Percentiles rank a stretch among this genome's conserved stretches.
Conservation (phyloP, 2,797 vertebrate genomes). For the Syncerus caffer region DNA sequence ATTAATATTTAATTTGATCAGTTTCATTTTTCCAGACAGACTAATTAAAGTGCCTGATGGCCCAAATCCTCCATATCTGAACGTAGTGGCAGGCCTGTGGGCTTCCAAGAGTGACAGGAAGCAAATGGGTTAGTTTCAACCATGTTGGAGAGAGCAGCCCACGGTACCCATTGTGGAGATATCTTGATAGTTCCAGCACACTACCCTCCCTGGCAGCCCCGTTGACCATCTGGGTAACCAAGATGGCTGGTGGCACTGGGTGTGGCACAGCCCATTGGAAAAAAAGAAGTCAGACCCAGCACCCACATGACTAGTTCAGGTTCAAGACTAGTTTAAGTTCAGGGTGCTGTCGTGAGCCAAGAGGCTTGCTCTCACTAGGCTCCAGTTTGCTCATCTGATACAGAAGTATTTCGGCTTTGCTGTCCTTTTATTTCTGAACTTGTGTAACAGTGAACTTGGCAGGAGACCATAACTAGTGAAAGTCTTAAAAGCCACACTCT, state of each 20-base stretch:
- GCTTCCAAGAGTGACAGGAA: slow-evolving; percentile 70
- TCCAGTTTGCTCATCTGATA: background rate
- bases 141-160: background rate
- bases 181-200: background rate
- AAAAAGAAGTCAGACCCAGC: background rate
- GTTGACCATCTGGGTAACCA: background rate
- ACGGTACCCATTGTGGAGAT: background rate
- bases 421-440: background rate
- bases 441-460: background rate
- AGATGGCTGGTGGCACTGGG: background rate
- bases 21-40: slow-evolving; percentile 82
- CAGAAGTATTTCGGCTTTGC: background rate
- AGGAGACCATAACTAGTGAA: background rate
- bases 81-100: slow-evolving; percentile 51
- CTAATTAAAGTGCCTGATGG: slow-evolving; percentile 81
- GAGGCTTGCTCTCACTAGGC: background rate
- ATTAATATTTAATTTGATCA: slow-evolving; percentile 86
- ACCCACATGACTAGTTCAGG: background rate
- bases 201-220: background rate
- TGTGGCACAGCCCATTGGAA: background rate
- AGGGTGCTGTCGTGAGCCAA: background rate
- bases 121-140: background rate
- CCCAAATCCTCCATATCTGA: slow-evolving; percentile 74
- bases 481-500: background rate
- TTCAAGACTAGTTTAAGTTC: background rate